Conservation (phyloP, 2,113 vertebrate genomes). For the Zapus hudsonius region DNA sequence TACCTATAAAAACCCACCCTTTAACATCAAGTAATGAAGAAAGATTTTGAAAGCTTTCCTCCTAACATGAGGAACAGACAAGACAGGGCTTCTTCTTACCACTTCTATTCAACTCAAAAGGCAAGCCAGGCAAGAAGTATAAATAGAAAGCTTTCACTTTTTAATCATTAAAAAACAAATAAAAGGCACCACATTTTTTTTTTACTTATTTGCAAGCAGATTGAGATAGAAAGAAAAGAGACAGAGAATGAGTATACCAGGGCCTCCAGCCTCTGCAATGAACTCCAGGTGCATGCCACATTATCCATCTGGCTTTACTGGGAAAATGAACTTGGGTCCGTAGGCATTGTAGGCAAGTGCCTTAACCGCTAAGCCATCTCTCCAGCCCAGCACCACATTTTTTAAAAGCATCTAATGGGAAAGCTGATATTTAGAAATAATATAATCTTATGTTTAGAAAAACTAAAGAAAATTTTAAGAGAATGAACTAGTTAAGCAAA, state of each 20-base stretch:
- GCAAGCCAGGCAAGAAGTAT: background rate
- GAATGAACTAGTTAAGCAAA: background rate
- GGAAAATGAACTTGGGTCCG: too few relatives aligned
- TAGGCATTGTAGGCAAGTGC: too few relatives aligned
- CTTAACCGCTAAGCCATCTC: too few relatives aligned
- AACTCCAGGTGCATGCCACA: too few relatives aligned
- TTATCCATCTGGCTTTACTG: too few relatives aligned
- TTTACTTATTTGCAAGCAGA: too few relatives aligned
- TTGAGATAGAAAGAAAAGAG: too few relatives aligned
- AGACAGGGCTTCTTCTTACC: background rate
- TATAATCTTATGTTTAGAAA: background rate
- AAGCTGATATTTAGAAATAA: background rate
- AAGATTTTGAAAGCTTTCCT: background rate
- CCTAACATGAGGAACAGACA: background rate
- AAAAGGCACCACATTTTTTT: background rate
- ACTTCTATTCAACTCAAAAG: constrained; percentile 15
- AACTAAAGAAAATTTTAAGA: background rate
- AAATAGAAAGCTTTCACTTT: background rate
- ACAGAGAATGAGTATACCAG: too few relatives aligned
- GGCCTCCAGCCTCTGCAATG: too few relatives aligned
- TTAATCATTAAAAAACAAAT: constrained; percentile 25
- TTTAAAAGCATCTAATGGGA: background rate
- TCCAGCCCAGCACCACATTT: too few relatives aligned
- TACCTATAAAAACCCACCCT: background rate
- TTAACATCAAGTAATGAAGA: background rate